These are phyloP conservation scores for Neelides folsomi DNA, from an alignment of 2,888 invertebrate species.

Conservation along the genomic window DNA sequence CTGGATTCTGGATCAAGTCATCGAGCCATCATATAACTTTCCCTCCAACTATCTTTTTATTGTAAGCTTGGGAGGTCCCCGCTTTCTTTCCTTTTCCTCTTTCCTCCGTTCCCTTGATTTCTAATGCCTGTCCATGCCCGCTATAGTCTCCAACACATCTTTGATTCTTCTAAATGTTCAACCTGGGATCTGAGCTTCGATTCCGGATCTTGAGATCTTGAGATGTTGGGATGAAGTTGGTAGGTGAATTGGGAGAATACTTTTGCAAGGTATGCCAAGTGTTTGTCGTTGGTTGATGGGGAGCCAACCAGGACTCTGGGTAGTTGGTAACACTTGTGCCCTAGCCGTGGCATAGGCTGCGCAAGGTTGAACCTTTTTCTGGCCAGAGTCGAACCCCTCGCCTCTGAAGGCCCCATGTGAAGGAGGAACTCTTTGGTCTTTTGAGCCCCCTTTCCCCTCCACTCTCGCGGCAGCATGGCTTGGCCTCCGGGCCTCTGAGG, in stretches of 20 bases:
- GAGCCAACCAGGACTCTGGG: slow-evolving; percentile 26
- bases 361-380: slow-evolving; percentile 30
- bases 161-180: too few species aligned
- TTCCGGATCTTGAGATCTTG: too few species aligned
- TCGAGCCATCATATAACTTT: not conserved
- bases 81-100: not conserved
- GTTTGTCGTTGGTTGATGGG: slow-evolving; percentile 1
- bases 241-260: too few species aligned
- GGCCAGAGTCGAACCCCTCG: slow-evolving; percentile 18
- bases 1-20: slow-evolving; percentile 16
- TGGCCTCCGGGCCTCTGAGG: slow-evolving; percentile 31
- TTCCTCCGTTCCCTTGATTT: too few species aligned
- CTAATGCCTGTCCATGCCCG: too few species aligned
- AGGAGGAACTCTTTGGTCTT: slow-evolving; percentile 7
- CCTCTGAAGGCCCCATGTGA: slow-evolving; percentile 1
- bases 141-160: too few species aligned
- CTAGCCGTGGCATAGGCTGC: slow-evolving; percentile 30
- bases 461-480: slow-evolving; percentile 13
- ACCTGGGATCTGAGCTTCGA: too few species aligned
- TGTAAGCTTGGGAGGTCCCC: not conserved
- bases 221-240: too few species aligned
- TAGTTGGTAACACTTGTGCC: slow-evolving; percentile 27
- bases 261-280: too few species aligned
- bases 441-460: slow-evolving; percentile 4
- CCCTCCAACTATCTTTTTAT: too few species aligned